Evolutionary conservation across 2,797 vertebrate genomes (phyloP).

Genomic region (Gallirallus australis): DNA sequence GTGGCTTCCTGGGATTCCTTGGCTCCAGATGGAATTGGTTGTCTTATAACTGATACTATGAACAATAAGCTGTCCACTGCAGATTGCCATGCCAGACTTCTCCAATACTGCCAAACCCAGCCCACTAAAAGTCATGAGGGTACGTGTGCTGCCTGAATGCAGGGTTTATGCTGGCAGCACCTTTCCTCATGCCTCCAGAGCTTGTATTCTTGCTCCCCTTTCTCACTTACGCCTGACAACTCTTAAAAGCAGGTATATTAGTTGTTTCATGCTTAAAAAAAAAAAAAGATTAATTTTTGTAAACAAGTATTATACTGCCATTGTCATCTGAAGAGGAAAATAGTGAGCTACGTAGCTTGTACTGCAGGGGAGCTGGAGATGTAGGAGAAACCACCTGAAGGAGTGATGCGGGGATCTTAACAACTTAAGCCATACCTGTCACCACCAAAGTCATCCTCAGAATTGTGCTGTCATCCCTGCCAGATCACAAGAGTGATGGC

Average conservation of each 20-base stretch:
- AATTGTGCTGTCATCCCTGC: neutral
- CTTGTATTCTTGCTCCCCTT: neutral
- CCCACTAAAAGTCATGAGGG: neutral
- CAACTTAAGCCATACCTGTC: neutral
- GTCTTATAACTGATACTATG: neutral
- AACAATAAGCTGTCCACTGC: neutral
- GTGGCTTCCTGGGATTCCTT: neutral
- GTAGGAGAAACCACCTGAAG: neutral
- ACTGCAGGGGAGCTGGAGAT: neutral
- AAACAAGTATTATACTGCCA: neutral
- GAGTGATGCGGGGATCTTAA: neutral
- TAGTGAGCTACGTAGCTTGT: neutral
- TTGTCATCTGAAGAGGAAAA: neutral
- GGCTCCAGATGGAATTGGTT: neutral
- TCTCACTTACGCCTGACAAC: neutral
- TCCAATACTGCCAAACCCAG: neutral
- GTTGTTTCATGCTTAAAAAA: neutral
- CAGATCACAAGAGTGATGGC: neutral
- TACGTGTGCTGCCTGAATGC: rapidly evolving
- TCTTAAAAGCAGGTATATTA: neutral
- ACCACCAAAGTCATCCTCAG: neutral
- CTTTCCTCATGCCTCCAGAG: neutral
- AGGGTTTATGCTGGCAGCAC: neutral
- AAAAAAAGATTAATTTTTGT: neutral
- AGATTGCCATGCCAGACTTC: neutral